Percentiles rank a stretch among this genome's conserved stretches.
Evolutionary conservation across 2,888 invertebrate genomes (phyloP).

Genomic region (Sinhomidia bicolor): DNA sequence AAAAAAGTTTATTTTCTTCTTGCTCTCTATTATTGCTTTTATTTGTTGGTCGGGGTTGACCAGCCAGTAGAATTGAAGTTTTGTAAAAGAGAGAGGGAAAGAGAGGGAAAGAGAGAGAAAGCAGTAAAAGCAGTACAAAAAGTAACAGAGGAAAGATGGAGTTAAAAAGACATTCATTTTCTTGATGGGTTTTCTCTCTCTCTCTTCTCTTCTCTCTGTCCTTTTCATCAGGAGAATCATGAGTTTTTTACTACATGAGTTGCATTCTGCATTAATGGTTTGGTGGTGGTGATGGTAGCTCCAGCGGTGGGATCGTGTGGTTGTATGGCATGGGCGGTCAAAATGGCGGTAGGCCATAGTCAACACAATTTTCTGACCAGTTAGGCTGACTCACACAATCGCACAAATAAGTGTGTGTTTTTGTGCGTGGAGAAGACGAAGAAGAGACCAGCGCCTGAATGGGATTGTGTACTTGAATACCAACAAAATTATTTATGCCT

Average conservation of each 20-base stretch:
- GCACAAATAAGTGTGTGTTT: background rate
- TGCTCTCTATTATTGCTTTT: background rate
- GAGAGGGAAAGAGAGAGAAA: constrained; percentile 12
- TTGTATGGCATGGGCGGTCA: constrained; percentile 46
- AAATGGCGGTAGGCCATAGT: constrained; percentile 47
- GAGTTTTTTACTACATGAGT: constrained; percentile 19
- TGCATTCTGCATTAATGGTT: constrained; percentile 11
- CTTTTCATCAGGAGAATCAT: constrained; percentile 56
- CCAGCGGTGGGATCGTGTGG: constrained; percentile 5
- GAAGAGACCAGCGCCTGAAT: constrained; percentile 11
- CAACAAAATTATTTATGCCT: constrained; percentile 21
- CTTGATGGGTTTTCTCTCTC: constrained; percentile 60
- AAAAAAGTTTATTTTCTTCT: constrained; percentile 22
- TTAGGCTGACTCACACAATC: constrained; percentile 52
- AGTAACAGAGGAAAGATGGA: constrained; percentile 53
- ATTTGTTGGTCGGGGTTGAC: background rate
- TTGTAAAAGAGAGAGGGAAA: no score
- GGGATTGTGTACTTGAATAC: constrained; percentile 17
- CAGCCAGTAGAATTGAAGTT: background rate
- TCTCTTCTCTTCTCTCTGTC: constrained; percentile 1
- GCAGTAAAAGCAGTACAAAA: constrained; percentile 30
- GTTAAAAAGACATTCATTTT: constrained; percentile 73
- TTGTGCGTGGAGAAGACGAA: background rate
- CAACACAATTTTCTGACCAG: constrained; percentile 69
- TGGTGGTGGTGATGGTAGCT: background rate